Evolutionary conservation across 2,797 vertebrate species (phyloP).

Genomic region (Hirundo rustica): DNA sequence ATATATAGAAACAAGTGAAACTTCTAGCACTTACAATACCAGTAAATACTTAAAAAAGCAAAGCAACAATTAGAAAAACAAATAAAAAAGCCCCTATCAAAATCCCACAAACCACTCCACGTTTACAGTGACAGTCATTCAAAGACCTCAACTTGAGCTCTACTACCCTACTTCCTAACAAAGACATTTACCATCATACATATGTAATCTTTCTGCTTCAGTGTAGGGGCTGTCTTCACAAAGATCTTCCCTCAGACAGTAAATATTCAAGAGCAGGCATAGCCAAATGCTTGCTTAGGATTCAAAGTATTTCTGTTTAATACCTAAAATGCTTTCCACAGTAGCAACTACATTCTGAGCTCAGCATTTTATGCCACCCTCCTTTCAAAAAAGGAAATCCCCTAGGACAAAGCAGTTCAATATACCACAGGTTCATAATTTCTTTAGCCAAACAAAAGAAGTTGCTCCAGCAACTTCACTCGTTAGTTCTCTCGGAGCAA

Average conservation of each 20-base stretch:
- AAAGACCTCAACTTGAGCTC: not conserved
- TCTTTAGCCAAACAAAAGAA: not conserved
- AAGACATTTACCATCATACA: not conserved
- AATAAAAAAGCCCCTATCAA: fast-evolving
- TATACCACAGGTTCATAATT: not conserved
- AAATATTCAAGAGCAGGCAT: not conserved
- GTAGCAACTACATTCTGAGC: not conserved
- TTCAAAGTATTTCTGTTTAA: not conserved
- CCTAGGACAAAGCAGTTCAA: not conserved
- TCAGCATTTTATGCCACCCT: not conserved
- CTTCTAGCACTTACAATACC: not conserved
- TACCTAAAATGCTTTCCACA: not conserved
- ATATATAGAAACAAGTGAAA: not conserved
- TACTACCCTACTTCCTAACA: not conserved
- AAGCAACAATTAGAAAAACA: not conserved
- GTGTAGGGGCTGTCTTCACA: not conserved
- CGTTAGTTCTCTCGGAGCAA: not conserved
- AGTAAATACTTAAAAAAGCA: not conserved
- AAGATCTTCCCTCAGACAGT: not conserved
- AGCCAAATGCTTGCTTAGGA: not conserved
- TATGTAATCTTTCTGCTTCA: not conserved
- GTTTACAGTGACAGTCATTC: not conserved
- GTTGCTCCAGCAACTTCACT: not conserved
- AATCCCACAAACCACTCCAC: not conserved
- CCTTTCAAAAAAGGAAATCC: not conserved